Conservation (phyloP, 2,797 vertebrate genomes). For the Dermochelys coriacea region DNA sequence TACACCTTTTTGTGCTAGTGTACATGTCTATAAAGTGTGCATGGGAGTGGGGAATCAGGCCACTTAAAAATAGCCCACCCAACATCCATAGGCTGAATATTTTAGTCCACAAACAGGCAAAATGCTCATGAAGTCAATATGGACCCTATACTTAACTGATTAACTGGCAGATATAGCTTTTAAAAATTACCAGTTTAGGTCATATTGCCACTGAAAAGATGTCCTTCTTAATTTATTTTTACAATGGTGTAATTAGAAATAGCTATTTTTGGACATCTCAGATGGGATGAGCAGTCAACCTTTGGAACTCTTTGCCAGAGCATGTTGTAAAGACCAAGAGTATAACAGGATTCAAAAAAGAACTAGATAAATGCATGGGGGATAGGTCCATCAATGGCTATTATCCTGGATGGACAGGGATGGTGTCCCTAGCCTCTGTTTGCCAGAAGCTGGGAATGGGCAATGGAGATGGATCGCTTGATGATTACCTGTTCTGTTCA, state of each 20-base stretch:
- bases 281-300: neutral
- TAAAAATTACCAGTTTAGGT: neutral
- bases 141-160: neutral
- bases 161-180: neutral
- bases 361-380: too few relatives aligned
- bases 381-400: too few relatives aligned
- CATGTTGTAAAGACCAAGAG: too few relatives aligned
- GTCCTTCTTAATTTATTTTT: slow-evolving; percentile 10
- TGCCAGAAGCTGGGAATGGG: too few relatives aligned
- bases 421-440: too few relatives aligned
- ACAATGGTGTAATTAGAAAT: neutral
- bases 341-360: too few relatives aligned
- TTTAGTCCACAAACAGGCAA: neutral
- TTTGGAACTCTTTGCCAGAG: too few relatives aligned
- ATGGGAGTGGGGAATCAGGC: neutral
- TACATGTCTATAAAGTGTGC: neutral
- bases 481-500: too few relatives aligned
- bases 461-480: too few relatives aligned
- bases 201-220: neutral
- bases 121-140: neutral
- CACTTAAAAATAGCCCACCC: neutral
- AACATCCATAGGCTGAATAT: neutral
- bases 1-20: neutral
- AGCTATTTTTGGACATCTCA: slow-evolving; percentile 18
- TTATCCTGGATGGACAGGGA: too few relatives aligned